phyloP scores from a whole-genome alignment of 2,888 invertebrate species.

The Stratiomys singularior region DNA sequence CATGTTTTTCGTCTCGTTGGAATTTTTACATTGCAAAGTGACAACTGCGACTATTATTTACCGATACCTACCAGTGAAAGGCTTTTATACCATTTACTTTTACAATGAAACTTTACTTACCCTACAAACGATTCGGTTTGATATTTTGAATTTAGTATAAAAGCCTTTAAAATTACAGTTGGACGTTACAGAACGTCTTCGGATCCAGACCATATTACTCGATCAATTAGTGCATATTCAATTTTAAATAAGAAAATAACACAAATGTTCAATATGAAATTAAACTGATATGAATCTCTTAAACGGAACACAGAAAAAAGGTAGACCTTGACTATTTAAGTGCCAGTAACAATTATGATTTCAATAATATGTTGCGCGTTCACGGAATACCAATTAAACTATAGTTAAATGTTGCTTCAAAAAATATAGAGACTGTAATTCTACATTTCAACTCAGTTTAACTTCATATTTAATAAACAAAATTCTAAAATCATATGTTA shows the following conservation, averaged over 20 bases:
- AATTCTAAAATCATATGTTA: constrained; percentile 10
- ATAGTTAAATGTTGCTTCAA: too few relatives aligned
- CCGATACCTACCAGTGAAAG: constrained; percentile 17
- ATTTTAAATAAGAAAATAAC: constrained; percentile 40
- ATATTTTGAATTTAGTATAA: constrained; percentile 12
- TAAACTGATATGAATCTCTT: neutral
- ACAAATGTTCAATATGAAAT: constrained; percentile 47
- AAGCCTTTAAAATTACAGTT: constrained; percentile 25
- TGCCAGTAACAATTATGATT: too few relatives aligned
- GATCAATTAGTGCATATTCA: constrained; percentile 18
- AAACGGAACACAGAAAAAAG: neutral
- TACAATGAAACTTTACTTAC: neutral
- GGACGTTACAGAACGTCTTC: constrained; percentile 21
- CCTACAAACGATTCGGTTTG: neutral
- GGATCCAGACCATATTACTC: constrained; percentile 1
- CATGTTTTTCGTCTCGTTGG: neutral
- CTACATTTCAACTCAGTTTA: neutral
- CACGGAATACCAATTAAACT: neutral
- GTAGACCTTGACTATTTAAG: neutral
- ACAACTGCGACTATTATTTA: neutral
- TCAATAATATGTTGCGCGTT: too few relatives aligned
- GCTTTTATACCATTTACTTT: constrained; percentile 16
- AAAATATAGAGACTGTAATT: neutral
- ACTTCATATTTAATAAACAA: neutral
- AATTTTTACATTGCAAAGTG: neutral